Percentiles rank a stretch among this genome's conserved stretches.
These are phyloP conservation scores for Paracyclopina nana DNA, from an alignment of 1,140 invertebrate species.

Conservation along the genomic window DNA sequence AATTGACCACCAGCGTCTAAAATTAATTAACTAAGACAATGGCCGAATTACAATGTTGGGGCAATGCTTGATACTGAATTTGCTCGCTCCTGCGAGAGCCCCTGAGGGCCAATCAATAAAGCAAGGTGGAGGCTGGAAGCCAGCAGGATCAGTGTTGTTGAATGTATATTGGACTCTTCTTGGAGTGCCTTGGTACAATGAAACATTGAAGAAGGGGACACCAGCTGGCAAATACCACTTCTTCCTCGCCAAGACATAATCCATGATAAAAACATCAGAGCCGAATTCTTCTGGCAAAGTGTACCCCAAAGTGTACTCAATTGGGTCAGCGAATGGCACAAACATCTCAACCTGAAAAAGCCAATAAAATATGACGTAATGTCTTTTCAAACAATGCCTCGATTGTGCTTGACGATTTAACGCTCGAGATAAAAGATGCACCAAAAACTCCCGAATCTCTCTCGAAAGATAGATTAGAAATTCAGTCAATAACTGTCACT, in stretches of 20 bases:
- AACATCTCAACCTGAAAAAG: not conserved
- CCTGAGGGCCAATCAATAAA: not conserved
- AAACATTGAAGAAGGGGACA: not conserved
- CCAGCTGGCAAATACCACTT: not conserved
- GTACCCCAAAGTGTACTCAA: not conserved
- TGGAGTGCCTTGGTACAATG: not conserved
- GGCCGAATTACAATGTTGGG: too few relatives aligned
- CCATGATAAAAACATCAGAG: too few relatives aligned
- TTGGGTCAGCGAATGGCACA: not conserved
- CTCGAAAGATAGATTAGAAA: too few relatives aligned
- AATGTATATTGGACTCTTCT: conserved; percentile 3
- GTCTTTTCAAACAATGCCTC: too few relatives aligned
- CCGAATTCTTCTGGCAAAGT: not conserved
- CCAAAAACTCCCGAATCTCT: too few relatives aligned
- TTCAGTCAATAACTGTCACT: too few relatives aligned
- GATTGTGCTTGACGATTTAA: too few relatives aligned
- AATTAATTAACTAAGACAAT: not conserved
- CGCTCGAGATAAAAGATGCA: too few relatives aligned
- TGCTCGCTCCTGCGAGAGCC: not conserved
- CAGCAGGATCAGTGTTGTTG: conserved; percentile 3
- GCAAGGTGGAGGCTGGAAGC: conserved; percentile 2
- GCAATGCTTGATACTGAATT: too few relatives aligned
- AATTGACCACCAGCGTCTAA: not conserved
- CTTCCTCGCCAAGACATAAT: not conserved
- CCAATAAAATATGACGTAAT: not conserved